Evolutionary conservation across 2,113 vertebrate species (phyloP).

Genomic region (Paraplagusia blochii): DNA sequence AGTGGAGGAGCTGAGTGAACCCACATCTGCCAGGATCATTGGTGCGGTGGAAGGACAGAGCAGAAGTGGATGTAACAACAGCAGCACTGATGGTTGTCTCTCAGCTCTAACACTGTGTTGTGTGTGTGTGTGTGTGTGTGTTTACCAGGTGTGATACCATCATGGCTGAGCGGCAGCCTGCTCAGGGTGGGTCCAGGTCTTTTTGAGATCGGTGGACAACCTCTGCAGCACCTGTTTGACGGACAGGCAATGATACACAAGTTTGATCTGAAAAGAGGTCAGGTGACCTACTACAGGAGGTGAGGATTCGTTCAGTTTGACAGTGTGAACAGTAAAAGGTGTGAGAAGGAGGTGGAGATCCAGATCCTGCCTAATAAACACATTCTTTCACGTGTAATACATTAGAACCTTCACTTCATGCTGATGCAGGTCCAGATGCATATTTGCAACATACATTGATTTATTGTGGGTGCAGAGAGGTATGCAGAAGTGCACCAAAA

Average conservation of each 20-base stretch:
- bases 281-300: constrained; percentile 90
- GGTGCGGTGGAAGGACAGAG: constrained; percentile 64
- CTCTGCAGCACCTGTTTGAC: constrained; percentile 91
- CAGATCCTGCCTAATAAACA: background rate
- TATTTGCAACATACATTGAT: constrained; percentile 3
- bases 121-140: constrained; percentile 2
- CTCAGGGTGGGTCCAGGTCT: constrained; percentile 92
- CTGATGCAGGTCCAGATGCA: background rate
- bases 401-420: background rate
- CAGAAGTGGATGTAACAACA: no score
- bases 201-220: constrained; percentile 89
- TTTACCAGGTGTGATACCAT: constrained; percentile 82
- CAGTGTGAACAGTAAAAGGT: no score
- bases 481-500: constrained; percentile 4
- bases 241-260: constrained; percentile 96
- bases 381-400: background rate
- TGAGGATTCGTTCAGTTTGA: constrained; percentile 47
- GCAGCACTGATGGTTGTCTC: background rate
- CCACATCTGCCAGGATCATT: constrained; percentile 82
- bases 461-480: background rate
- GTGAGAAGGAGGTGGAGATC: no score
- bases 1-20: constrained; percentile 87
- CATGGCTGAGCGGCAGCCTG: constrained; percentile 90
- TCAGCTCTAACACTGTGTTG: background rate
- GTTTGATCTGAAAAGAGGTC: constrained; percentile 92